Base-by-base conservation (phyloP, 2,888 invertebrate genomes). In the Dendrolimus houi region DNA sequence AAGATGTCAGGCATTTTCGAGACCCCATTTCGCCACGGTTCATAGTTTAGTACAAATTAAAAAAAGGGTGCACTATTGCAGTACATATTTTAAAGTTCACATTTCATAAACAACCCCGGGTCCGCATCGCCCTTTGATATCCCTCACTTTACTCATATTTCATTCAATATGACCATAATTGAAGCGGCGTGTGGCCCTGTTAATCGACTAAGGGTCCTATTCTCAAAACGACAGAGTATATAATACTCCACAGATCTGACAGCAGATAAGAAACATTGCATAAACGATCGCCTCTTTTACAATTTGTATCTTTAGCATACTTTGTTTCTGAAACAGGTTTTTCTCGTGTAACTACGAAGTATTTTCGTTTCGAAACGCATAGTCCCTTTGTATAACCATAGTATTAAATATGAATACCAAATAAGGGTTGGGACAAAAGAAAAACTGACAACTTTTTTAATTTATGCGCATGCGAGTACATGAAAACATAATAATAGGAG, bases 401-500 rank as follows among this genome's bases (percentile, higher is more conserved):
- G 85, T 85, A 85, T 86, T 86, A 87, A 89, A 89, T 87, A 90
- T 90, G 89, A 90, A 89, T 89, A 90, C 89, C 86, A 89, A 89
- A 89, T 89, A 86, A 89, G 89, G 90, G 89, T 84, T 82, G 81
- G 84, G 79, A 88, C 87, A 89, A 90, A 87, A 87, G 87, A 86
- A 87, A 83, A 85, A 84, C 82, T 85, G 87, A 81, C 87, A 87
- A 80, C 81, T 79, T 84, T 77, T 88, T 90, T 89, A 89, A 90
- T 89, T 88, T 90, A 90, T 90, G 85, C 85, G 74, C 74, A 77
- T 85, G 78, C 79, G 84, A 89, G 88, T 90, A 89, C 89, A 89
- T 90, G 88, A 89, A 90, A 89, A 85, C 74, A 83, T 89, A 87
- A 89, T 89, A 89, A 90, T 87, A 83, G 87, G 76, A 86, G 81